Base-by-base conservation (phyloP, 2,888 invertebrate species). In the Allophyes oxyacanthae region DNA sequence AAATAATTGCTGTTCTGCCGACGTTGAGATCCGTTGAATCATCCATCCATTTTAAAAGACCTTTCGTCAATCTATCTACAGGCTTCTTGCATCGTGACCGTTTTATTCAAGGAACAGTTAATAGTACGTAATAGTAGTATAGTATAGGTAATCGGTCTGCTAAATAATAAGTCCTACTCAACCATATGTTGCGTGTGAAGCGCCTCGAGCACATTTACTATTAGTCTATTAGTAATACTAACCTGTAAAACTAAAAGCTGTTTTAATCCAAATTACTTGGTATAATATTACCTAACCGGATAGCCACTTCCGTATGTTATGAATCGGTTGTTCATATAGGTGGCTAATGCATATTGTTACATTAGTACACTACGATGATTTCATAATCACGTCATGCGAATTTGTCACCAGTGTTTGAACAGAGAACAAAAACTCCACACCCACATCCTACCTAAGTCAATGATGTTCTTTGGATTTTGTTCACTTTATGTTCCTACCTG, bases 41-140 rank as follows among this genome's bases (percentile, higher is more conserved):
- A 87, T 79, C 74, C 63, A 69, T 61, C 64, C 75, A 77, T 83
- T 83, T 88, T 77, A 82, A 81, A 82, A 79, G 74, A 77, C 78
- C 84, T 85, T 84, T 86, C 85, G 82, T 83, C 80, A 75, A 80
- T 81, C 81, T 74, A 77, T 85, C 82, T 81, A 75, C 61, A 55
- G 41, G 41, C 67, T 64, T 50, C 42, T 41, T 28, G 30, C 43
- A 59, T 71, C 43, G 25, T 37, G 33, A 28, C n/a, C 32, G 46
- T 38, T 15, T 15, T 6, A 52, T 20, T 3, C 20, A n/a, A n/a
- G n/a, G n/a, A n/a, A n/a, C n/a, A n/a, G n/a, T n/a, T n/a, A n/a
- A n/a, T n/a, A n/a, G n/a, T n/a, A n/a, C n/a, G n/a, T n/a, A n/a
- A n/a, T n/a, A n/a, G n/a, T n/a, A n/a, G n/a, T n/a, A n/a, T n/a